Evolutionary conservation across 2,113 vertebrate genomes (phyloP), one percentile per base, ranked within the genome.

Genomic region (Tor tambroides): DNA sequence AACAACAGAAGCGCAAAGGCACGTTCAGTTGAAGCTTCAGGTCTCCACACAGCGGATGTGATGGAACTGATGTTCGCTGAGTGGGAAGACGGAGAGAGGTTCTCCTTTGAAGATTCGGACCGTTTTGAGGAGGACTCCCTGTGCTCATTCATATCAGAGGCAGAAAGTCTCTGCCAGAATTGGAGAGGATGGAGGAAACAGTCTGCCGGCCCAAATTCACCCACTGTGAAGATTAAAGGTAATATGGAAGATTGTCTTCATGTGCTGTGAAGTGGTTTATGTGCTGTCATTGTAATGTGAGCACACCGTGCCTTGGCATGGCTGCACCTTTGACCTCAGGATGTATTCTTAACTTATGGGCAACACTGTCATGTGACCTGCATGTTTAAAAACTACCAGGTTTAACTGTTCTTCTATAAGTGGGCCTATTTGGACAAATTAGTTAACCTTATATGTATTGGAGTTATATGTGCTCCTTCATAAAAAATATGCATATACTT

Each of bases 41-140:
- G 71, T 80, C 84, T 88, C 61, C 83, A 80, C 88, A 32, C 87
- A 84, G 92, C 92, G 91, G 94, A 95, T 96, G 96, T 96, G 89
- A 99, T 99, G 98, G 98, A 99, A 96, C 97, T 99, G 92, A 99
- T 99, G 98, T 99, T 99, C 35, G 98, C 98, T 3, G 98, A 99
- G 95, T 99, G 98, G 98, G 98, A 99, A 95, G 98, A 99, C 89
- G 98, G 97, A 23, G 98, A 99, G 93, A 96, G 98, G 94, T 99
- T 99, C 94, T 99, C 98, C 8, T 99, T 99, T 89, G 98, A 99
- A 93, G 98, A 99, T 94, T 99, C 98, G 0, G 98, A 99, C 91
- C 96, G 98, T 84, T 99, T 99, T 90, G 98, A 99, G 91, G 98
- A 99, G 91, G 98, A 99, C 93, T 99, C 98, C 14, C 96, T 99